Base-by-base conservation (phyloP, 2,888 invertebrate species). In the Drosophila suboccidentalis region DNA sequence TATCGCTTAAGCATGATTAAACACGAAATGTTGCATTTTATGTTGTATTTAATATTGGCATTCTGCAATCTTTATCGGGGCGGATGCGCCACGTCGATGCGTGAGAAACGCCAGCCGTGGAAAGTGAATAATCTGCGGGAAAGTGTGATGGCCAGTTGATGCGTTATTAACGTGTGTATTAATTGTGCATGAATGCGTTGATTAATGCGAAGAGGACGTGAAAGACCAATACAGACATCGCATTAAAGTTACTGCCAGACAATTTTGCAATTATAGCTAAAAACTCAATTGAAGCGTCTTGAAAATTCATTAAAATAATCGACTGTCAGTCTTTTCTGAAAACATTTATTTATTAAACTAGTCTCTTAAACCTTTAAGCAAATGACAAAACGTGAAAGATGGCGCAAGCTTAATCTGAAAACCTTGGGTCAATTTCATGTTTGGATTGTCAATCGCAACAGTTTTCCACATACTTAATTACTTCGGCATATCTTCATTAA, bases 161-260 rank as follows among this genome's bases (percentile, higher is more conserved):
- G 85, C 81, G 84, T 85, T 81, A 85, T 79, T 85, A 86, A 87
- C 71, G 89, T 76, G 69, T 71, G 70, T 71, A 88, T 85, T 85
- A 83, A 81, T 79, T 76, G 71, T 79, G 77, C 87, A 79, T 81
- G 81, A 81, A 46, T 75, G 75, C 67, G 68, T 72, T 75, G 79
- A 79, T 89, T 81, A 83, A 87, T 79, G 67, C 61, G 43, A 36
- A 58, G 62, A 55, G 57, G 38, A 53, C 38, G 34, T 47, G n/a
- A 26, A n/a, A 49, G 3, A 36, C 10, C 11, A 5, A 29, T 32
- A 32, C 32, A 13, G 34, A 34, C 13, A 17, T 29, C 57, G 43
- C 47, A 51, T 72, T 76, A 65, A 71, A 65, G 64, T 50, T 34
- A 19, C 19, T 50, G 63, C 57, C 66, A 62, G 59, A 64, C 19